A percentile compares a stretch with the other conserved stretches of the same genome.
phyloP scores from a whole-genome alignment of 2,888 invertebrate genomes.

The Conomelus anceps region DNA sequence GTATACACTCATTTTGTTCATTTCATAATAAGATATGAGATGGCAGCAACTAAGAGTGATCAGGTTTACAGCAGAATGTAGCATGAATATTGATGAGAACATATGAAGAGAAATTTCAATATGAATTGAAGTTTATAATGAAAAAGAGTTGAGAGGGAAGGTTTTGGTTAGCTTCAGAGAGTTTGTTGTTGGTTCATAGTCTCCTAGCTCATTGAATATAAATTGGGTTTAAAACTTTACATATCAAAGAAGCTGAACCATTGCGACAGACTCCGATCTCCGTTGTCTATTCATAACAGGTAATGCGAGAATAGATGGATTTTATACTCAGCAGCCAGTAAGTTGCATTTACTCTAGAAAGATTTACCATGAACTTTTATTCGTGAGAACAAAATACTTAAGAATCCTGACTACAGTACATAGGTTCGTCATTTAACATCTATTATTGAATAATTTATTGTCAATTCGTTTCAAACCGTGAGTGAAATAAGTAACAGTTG shows the following conservation, averaged over 20 bases:
- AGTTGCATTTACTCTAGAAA: too few species aligned
- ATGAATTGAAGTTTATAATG: background rate
- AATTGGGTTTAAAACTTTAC: background rate
- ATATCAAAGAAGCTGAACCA: background rate
- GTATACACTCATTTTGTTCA: too few species aligned
- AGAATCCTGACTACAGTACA: too few species aligned
- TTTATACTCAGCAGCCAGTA: background rate
- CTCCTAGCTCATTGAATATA: background rate
- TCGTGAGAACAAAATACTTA: too few species aligned
- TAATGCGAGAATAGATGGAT: background rate
- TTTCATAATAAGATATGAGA: too few species aligned
- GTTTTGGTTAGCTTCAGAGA: background rate
- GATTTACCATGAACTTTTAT: too few species aligned
- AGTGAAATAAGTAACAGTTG: too few species aligned
- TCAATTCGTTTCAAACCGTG: too few species aligned
- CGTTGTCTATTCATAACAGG: conserved; percentile 3
- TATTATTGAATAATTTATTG: too few species aligned
- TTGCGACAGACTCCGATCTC: background rate
- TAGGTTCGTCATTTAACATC: too few species aligned
- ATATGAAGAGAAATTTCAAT: background rate
- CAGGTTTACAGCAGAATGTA: background rate
- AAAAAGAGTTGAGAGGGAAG: background rate
- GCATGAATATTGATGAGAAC: conserved; percentile 7
- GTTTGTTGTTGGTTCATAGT: background rate
- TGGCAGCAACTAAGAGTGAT: background rate